A percentile compares a stretch with the other conserved stretches of the same genome.
phyloP scores from a whole-genome alignment of 2,888 invertebrate genomes.

The Odontocolon sp. region DNA sequence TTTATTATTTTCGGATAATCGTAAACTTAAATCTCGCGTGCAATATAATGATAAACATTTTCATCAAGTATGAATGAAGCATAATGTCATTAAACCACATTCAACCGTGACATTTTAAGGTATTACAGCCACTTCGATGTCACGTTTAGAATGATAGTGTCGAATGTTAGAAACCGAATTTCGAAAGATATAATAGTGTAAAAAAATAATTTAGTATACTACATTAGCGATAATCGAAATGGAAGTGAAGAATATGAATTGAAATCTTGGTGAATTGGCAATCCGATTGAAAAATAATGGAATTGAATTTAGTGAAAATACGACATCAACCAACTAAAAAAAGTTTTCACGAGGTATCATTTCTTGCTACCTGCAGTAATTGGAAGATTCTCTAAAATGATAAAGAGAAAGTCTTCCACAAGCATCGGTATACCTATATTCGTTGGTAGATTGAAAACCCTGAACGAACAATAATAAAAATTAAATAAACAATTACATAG shows the following conservation, averaged over 20 bases:
- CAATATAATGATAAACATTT: background rate
- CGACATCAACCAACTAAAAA: slow-evolving; percentile 9
- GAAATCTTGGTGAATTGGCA: too few relatives aligned
- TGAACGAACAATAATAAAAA: too few relatives aligned
- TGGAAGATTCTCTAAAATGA: slow-evolving; percentile 42
- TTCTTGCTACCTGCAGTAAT: slow-evolving; percentile 19
- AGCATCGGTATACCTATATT: too few relatives aligned
- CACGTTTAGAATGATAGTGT: background rate
- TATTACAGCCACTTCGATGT: slow-evolving; percentile 5
- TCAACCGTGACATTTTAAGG: slow-evolving; percentile 1
- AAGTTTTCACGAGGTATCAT: slow-evolving; percentile 31
- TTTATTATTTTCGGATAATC: slow-evolving; percentile 15
- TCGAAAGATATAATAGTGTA: too few relatives aligned
- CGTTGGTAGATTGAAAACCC: too few relatives aligned
- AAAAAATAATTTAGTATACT: too few relatives aligned
- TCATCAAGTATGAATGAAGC: background rate
- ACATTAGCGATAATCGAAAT: background rate
- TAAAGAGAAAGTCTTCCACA: slow-evolving; percentile 51
- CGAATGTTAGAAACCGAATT: background rate
- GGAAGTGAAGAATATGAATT: too few relatives aligned
- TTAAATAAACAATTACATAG: too few relatives aligned
- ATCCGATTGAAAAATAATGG: too few relatives aligned
- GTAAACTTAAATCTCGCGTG: background rate
- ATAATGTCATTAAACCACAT: slow-evolving; percentile 12
- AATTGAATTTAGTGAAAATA: slow-evolving; percentile 9